Base-by-base conservation (phyloP, 2,113 vertebrate species). In the Megalops atlanticus region DNA sequence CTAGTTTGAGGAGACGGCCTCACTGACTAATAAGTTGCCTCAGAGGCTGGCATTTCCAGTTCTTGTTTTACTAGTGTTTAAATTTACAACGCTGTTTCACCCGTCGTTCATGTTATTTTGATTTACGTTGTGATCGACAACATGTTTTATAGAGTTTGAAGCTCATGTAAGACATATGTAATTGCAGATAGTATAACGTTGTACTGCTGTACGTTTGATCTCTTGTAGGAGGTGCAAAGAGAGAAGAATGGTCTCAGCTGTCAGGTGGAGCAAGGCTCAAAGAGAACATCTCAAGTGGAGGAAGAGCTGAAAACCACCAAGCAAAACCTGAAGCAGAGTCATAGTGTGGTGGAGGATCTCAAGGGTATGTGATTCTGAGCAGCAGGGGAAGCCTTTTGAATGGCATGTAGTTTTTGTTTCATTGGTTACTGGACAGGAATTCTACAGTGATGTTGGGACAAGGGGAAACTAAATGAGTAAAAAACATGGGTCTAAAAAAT, bases 261-360 rank as follows among this genome's bases (percentile, higher is more conserved):
- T 72, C 94, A 96, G 70, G 86, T 94, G 81, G 92, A 96, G 83
- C 93, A 97, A 83, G 95, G 91, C 80, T 81, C 35, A 33, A 92
- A 86, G 84, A 91, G 92, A 69, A 83, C 93, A 71, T 87, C 80
- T 87, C 92, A 92, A 64, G 87, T 97, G 80, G 94, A 96, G 86
- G 95, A 95, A 11, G 95, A 98, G 77, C 91, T 95, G 43, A 92
- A 86, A 85, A 89, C 21, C 0, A 77, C 81, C 31, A 94, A 93
- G 70, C 91, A 94, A 70, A 92, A 84, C 84, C 84, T 97, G 82
- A 95, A 93, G 72, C 91, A 94, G 84, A 96, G 88, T 76, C 94
- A 96, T 83, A 90, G 81, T 52, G 89, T 92, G 78, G 86, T 91
- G 1, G 96, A 97, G 84, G 95, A 97, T 78, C 85, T 97, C 80